A percentile compares a stretch with the other conserved stretches of the same genome.
Evolutionary conservation across 1,140 invertebrate genomes (phyloP).

Genomic region (Tribolium castaneum): DNA sequence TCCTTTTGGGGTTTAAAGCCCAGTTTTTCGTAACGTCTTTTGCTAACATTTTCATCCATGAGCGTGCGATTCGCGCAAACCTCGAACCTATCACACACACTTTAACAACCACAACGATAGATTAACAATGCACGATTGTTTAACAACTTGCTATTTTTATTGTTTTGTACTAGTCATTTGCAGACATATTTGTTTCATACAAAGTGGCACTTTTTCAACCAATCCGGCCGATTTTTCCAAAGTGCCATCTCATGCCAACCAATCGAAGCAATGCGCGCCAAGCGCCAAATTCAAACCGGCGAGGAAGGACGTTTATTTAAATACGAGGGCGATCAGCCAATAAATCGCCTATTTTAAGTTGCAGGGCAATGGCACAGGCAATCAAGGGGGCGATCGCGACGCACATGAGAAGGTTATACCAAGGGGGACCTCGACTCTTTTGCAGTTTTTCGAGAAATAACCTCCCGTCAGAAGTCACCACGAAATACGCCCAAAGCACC

Average conservation of each 20-base stretch:
- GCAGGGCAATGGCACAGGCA: constrained; percentile 34
- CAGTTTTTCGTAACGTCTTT: constrained; percentile 52
- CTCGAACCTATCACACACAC: background rate
- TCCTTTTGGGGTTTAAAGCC: constrained; percentile 71
- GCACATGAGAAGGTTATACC: background rate
- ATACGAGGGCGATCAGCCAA: background rate
- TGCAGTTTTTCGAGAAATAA: constrained; percentile 12
- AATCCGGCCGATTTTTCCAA: constrained; percentile 12
- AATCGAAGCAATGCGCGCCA: constrained; percentile 38
- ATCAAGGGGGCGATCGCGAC: background rate
- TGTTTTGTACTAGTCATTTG: constrained; percentile 58
- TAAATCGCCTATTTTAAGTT: constrained; percentile 1
- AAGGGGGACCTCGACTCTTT: constrained; percentile 24
- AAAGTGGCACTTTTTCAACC: constrained; percentile 46
- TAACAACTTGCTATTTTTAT: constrained; percentile 55
- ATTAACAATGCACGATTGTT: constrained; percentile 28
- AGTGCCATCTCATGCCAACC: constrained; percentile 49
- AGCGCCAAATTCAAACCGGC: constrained; percentile 49
- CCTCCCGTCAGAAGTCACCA: background rate
- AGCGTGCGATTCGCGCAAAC: background rate
- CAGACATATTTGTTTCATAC: constrained; percentile 55
- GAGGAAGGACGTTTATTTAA: constrained; percentile 30
- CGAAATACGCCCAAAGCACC: background rate
- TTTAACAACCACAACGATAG: constrained; percentile 4
- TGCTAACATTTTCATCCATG: constrained; percentile 57